Evolutionary conservation across 2,113 vertebrate genomes (phyloP).

Genomic region (Sitta europaea): DNA sequence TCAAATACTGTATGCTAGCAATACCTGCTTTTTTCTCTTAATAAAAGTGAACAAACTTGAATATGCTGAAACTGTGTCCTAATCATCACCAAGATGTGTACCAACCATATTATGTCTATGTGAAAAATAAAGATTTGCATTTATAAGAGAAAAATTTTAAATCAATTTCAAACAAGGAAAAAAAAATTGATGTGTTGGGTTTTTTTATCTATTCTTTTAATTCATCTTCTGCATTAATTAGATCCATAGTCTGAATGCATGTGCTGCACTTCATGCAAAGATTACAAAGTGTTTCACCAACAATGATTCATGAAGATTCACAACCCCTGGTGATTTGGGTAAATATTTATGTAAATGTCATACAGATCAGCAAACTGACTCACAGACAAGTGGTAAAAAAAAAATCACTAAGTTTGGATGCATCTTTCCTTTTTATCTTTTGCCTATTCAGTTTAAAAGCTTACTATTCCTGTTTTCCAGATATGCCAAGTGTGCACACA

Average conservation of each 20-base stretch:
- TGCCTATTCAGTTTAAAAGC: neutral
- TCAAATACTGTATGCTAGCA: neutral
- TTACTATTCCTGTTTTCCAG: neutral
- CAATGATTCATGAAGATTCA: conserved; percentile 32
- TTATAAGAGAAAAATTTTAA: neutral
- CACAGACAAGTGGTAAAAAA: neutral
- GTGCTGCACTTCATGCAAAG: neutral
- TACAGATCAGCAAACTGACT: neutral
- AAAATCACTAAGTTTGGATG: neutral
- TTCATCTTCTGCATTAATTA: neutral
- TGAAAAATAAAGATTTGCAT: neutral
- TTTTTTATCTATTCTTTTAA: neutral
- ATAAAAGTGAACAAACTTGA: neutral
- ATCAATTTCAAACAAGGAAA: neutral
- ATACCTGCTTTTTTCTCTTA: neutral
- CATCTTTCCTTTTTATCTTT: neutral
- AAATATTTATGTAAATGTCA: conserved; percentile 35
- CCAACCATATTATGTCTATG: neutral
- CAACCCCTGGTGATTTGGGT: neutral
- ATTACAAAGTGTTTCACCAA: neutral
- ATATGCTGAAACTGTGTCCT: neutral
- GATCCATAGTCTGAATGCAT: neutral
- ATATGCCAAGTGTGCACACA: neutral
- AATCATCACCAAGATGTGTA: neutral
- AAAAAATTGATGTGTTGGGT: neutral